Base-by-base conservation (phyloP, 2,113 vertebrate genomes). In the Prochilodus magdalenae region DNA sequence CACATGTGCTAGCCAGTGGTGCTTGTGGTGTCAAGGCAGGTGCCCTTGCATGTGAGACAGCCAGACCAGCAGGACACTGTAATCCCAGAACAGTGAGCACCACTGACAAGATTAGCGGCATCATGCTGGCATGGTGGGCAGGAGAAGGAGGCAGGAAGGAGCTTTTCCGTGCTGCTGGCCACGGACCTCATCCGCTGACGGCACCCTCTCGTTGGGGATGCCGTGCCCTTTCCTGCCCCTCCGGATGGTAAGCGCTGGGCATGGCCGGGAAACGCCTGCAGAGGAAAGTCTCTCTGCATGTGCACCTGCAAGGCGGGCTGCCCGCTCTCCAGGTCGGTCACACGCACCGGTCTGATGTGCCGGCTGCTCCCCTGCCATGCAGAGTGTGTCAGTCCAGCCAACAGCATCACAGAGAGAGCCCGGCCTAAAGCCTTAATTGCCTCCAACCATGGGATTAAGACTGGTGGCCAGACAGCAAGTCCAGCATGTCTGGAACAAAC, bases 401-500 rank as follows among this genome's bases (percentile, higher is more conserved):
- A 47, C 47, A 60, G 47, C 16, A 44, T 60, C 47, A 63, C 70
- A 67, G 40, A 63, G 86, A 76, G 87, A 87, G 89, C 74, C 36
- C 8, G 60, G 40, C 47, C 57, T 65, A 75, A 7, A 30, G 44
- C 33, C 80, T 47, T 80, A 82, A 85, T 53, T 82, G 75, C 62
- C 44, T 74, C 66, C 51, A 62, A 65, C 67, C 36, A 30, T 33
- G 30, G 84, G 81, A 82, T 83, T 86, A 87, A 82, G 82, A 53
- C 81, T 57, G 51, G 40, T 59, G 74, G 53, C 65, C 49, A 78
- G 67, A 69, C 83, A 71, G 62, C 62, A 67, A 53, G 69, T 82
- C 86, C 85, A 80, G 57, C 84, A 89, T 86, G 91, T 92, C 91
- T 91, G 88, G 89, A 91, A 90, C 92, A 90, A 92, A 90, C 90